Evolutionary conservation across 1,140 invertebrate species (phyloP).

Genomic region (Aphidius ervi): DNA sequence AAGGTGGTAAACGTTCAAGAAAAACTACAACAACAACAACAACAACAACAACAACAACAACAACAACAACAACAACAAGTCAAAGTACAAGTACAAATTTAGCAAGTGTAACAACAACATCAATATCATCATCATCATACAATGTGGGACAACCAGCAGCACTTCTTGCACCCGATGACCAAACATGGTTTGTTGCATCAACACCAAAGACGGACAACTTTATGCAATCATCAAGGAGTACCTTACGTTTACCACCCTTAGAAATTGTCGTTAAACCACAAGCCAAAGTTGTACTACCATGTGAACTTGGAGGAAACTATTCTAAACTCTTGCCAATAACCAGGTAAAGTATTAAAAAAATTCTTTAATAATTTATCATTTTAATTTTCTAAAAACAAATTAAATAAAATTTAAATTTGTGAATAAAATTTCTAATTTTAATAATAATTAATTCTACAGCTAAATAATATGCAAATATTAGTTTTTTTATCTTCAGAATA

Average conservation of each 20-base stretch:
- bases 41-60: too few relatives aligned
- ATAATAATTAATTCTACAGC: too few relatives aligned
- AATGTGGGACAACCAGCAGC: conserved; percentile 46
- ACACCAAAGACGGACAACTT: conserved; percentile 33
- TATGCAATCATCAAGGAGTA: conserved; percentile 25
- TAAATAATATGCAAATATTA: too few relatives aligned
- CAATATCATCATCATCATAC: conserved; percentile 29
- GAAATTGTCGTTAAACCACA: conserved; percentile 48
- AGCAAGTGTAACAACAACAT: conserved; percentile 9
- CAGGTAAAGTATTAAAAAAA: conserved; percentile 33
- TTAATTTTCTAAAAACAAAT: too few relatives aligned
- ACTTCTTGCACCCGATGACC: conserved; percentile 42
- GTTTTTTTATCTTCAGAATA: too few relatives aligned
- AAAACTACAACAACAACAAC: conserved; percentile 42
- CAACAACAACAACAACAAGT: conserved; percentile 21
- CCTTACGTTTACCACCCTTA: conserved; percentile 33
- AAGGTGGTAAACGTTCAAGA: conserved; percentile 40
- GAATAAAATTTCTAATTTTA: too few relatives aligned
- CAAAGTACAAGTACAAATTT: not conserved
- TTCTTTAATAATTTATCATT: too few relatives aligned
- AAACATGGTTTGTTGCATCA: conserved; percentile 43
- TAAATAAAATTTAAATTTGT: too few relatives aligned
- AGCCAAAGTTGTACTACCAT: conserved; percentile 47
- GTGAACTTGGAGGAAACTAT: conserved; percentile 49
- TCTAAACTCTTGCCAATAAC: conserved; percentile 40